Evolutionary conservation across 2,888 invertebrate genomes (phyloP), one percentile per base, ranked within the genome.

Genomic region (Troilus luridus): DNA sequence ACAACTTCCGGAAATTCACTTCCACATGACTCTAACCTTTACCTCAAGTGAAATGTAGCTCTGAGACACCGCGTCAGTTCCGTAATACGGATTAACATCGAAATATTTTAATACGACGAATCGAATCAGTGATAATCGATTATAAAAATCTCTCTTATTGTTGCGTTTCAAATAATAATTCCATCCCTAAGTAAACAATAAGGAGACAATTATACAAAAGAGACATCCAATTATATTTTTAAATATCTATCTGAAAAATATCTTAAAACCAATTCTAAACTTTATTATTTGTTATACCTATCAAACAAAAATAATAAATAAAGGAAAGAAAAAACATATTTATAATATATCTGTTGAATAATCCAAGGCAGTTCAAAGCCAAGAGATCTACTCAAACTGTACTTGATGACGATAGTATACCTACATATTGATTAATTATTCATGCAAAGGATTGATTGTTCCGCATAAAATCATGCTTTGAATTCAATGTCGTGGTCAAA

Each of bases 1-100:
- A 17, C 41, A 77, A 27, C 72, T 77, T 77, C 72, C 72, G 72
- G 72, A 77, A 77, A 77, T 77, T 77, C 72, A 77, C 41, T 41
- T 77, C 72, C 41, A 77, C 72, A 77, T 41, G 72, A 41, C 72
- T 17, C 72, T 77, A 77, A 77, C 72, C 72, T 77, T 77, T 77
- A 77, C 72, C 7, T 19, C 7, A 6, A 19, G 72, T 41, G 72
- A 77, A 77, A 77, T 41, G 17, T 41, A 17, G 6, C 14, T 27
- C 59, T 59, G 12, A 41, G 72, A 72, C 27, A 17, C 14, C 27
- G 17, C 17, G 64, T 24, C n/a, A n/a, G n/a, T 77, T 77, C 72
- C 41, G 17, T 77, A 41, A 27, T 27, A 72, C 27, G 17, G 14
- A 72, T 72, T 72, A 72, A 27, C 72, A 14, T 27, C 6, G 27